Evolutionary conservation across 2,113 vertebrate species (phyloP).

Genomic region (Eubucco bourcierii): DNA sequence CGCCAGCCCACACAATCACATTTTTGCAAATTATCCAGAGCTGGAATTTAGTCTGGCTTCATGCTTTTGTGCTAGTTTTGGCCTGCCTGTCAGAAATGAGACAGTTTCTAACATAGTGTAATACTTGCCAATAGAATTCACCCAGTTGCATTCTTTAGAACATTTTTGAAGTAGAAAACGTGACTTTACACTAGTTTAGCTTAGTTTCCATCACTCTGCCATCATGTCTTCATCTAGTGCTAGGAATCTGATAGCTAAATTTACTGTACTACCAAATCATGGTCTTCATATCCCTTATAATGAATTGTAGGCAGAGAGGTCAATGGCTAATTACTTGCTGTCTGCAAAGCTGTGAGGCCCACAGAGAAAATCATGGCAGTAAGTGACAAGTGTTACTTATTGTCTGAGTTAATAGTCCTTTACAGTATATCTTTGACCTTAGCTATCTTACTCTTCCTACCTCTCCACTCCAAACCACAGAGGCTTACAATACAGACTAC

Average conservation of each 20-base stretch:
- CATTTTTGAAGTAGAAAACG: neutral
- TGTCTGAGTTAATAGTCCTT: neutral
- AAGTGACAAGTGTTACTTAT: neutral
- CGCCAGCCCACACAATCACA: neutral
- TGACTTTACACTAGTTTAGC: accelerated
- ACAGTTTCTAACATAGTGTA: accelerated
- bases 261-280: neutral
- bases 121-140: neutral
- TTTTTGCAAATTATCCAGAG: neutral
- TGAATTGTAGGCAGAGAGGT: neutral
- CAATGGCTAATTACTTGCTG: neutral
- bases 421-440: neutral
- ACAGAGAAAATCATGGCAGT: neutral
- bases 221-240: neutral
- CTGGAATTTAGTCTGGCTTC: neutral
- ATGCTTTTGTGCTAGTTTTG: neutral
- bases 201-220: neutral
- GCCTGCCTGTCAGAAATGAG: neutral
- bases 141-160: neutral
- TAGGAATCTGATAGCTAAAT: neutral
- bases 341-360: neutral
- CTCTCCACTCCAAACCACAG: conserved; percentile 9
- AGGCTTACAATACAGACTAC: neutral
- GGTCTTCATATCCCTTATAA: neutral
- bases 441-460: neutral